Base-by-base conservation (phyloP, 2,888 invertebrate species). In the Acleris sparsana region DNA sequence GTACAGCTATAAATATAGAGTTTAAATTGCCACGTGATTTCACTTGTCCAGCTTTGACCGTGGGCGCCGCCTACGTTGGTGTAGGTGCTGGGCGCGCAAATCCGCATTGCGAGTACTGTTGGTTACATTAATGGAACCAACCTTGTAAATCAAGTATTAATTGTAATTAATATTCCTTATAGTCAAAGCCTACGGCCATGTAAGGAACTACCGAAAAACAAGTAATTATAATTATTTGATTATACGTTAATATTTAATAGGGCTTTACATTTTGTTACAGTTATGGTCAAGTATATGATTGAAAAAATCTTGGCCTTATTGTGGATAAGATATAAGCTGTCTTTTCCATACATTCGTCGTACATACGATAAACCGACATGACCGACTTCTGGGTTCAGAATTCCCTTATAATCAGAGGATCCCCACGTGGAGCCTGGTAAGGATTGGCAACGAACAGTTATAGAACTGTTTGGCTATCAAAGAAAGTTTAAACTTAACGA, bases 101-200 rank as follows among this genome's bases (percentile, higher is more conserved):
- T 88, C 89, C 88, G 88, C 89, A 88, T 88, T 87, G 86, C 84
- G 75, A 77, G 73, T 79, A 78, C 75, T 72, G 70, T n/a, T 33
- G 33, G 33, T 33, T 33, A 33, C 33, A 33, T 33, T 33, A 33
- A 33, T 9, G 33, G 9, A 33, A 4, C 33, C 33, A 66, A 22
- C 86, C 87, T 87, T 86, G 83, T 76, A 78, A 72, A 74, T 75
- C 74, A 74, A 68, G 67, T 69, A 71, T 75, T 73, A 73, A 68
- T 63, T 62, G 74, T 72, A 72, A 79, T 76, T 80, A 76, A 72
- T 75, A 77, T 79, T 73, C 75, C 75, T 70, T 75, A 70, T 72
- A 52, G 76, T 76, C 72, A 73, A 75, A 71, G 67, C 62, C 29
- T 67, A 69, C 67, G 68, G 68, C 74, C 71, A 69, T 71, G 67